Conservation (phyloP, 1,140 invertebrate genomes). For the Bombus superbus region DNA sequence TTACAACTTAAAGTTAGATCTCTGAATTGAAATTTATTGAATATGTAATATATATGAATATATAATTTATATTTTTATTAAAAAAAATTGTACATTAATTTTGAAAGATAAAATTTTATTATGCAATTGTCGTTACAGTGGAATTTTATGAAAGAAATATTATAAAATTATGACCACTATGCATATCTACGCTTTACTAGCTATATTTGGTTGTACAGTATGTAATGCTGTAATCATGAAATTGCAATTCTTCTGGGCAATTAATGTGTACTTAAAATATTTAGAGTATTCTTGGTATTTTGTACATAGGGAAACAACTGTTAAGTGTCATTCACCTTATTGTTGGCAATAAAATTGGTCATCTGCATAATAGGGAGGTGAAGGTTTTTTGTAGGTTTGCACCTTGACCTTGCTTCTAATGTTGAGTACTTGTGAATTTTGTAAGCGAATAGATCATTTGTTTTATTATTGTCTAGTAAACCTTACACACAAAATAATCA, state of each 20-base stretch:
- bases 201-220: constrained; percentile 38
- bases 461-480: constrained; percentile 5
- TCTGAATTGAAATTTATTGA: neutral
- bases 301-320: constrained; percentile 76
- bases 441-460: constrained; percentile 31
- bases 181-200: constrained; percentile 44
- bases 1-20: constrained; percentile 14
- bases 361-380: constrained; percentile 75
- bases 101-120: constrained; percentile 11
- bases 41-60: constrained; percentile 13
- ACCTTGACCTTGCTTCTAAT: constrained; percentile 73
- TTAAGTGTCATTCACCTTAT: constrained; percentile 78
- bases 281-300: constrained; percentile 72
- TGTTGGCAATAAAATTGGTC: constrained; percentile 80
- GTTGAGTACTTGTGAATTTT: constrained; percentile 34
- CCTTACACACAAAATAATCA: neutral
- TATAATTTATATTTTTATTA: constrained; percentile 36
- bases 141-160: constrained; percentile 31
- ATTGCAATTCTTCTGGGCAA: constrained; percentile 33
- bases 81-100: constrained; percentile 26
- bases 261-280: constrained; percentile 53
- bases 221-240: constrained; percentile 31
- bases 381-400: constrained; percentile 79
- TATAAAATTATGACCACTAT: constrained; percentile 12
- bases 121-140: constrained; percentile 10